Conservation (phyloP, 1,140 invertebrate species). For the Scaptomyza montana region DNA sequence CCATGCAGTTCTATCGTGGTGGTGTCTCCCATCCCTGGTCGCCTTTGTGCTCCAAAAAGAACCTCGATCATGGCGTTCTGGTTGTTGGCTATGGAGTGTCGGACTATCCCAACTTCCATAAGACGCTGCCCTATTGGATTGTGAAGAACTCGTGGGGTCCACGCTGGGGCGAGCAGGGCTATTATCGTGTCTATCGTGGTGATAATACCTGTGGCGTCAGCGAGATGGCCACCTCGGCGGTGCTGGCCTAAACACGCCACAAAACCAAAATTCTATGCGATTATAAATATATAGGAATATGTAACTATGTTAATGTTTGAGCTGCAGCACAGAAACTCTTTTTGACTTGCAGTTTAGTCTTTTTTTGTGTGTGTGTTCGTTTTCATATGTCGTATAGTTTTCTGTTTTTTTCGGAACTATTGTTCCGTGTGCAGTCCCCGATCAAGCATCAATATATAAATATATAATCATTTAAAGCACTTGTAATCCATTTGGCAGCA, state of each 20-base stretch:
- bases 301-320: conserved; percentile 51
- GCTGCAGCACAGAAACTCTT: conserved; percentile 33
- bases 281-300: conserved; percentile 27
- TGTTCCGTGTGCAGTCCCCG: conserved; percentile 15
- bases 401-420: conserved; percentile 10
- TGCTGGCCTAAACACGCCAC: conserved; percentile 84
- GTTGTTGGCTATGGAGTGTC: conserved; percentile 95
- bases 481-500: conserved; percentile 64
- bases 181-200: conserved; percentile 97
- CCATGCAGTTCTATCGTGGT: conserved; percentile 98
- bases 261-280: conserved; percentile 9
- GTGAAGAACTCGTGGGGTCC: conserved; percentile 97
- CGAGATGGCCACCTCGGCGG: conserved; percentile 94
- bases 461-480: conserved; percentile 53
- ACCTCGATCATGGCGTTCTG: conserved; percentile 95
- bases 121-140: conserved; percentile 94
- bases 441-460: conserved; percentile 12
- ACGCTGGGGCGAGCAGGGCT: conserved; percentile 93
- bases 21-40: conserved; percentile 98
- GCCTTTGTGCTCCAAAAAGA: conserved; percentile 91
- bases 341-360: conserved; percentile 42
- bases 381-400: conserved; percentile 27
- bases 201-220: conserved; percentile 98
- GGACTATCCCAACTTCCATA: conserved; percentile 93
- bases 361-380: conserved; percentile 38